Evolutionary conservation across 2,888 invertebrate species (phyloP).

Genomic region (Nomada ferruginata): DNA sequence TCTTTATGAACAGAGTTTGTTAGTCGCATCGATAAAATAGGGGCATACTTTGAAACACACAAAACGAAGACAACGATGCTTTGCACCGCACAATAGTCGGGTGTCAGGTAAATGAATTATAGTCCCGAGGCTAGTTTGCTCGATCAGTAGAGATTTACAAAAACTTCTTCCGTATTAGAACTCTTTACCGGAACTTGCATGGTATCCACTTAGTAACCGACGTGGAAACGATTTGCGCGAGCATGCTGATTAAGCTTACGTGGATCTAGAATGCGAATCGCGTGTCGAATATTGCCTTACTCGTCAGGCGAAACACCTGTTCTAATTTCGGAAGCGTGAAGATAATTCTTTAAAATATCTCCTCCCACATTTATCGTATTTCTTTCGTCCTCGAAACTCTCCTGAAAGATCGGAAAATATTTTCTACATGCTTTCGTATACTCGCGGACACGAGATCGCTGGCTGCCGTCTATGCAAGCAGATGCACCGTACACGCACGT

Average conservation of each 20-base stretch:
- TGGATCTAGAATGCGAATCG: background rate
- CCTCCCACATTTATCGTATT: background rate
- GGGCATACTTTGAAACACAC: too few relatives aligned
- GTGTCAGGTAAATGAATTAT: background rate
- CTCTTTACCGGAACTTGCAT: background rate
- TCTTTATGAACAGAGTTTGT: too few relatives aligned
- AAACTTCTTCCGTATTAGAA: background rate
- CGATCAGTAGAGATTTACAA: background rate
- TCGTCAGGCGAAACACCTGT: background rate
- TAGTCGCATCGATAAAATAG: too few relatives aligned
- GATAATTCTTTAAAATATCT: conserved; percentile 23
- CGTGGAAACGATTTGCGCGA: background rate
- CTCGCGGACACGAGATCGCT: conserved; percentile 54
- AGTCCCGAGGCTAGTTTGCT: background rate
- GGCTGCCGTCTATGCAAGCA: conserved; percentile 12
- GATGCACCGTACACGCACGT: conserved; percentile 50
- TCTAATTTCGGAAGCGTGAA: conserved; percentile 40
- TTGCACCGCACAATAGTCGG: too few relatives aligned
- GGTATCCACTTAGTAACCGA: background rate
- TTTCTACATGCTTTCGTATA: conserved; percentile 60
- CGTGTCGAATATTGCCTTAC: background rate
- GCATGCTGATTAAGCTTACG: conserved; percentile 23
- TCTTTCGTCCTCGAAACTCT: background rate
- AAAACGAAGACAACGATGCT: background rate
- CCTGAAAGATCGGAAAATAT: conserved; percentile 33